Conservation (phyloP, 1,140 invertebrate species). For the Philaenus spumarius region DNA sequence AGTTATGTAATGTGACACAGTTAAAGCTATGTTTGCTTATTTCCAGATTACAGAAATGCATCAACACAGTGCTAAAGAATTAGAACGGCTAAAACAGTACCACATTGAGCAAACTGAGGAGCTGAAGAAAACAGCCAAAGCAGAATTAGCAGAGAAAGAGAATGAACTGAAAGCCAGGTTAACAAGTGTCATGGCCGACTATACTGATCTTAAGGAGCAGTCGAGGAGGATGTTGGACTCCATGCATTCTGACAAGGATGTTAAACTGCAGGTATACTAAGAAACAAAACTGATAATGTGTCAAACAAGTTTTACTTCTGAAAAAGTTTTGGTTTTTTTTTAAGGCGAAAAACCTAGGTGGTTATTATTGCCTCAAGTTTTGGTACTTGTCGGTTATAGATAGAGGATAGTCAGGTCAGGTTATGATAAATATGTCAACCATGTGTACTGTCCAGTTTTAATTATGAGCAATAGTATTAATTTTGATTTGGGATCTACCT, state of each 20-base stretch:
- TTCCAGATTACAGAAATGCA: constrained; percentile 15
- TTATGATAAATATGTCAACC: too few species aligned
- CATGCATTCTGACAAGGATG: constrained; percentile 33
- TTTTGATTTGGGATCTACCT: too few species aligned
- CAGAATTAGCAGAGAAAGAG: constrained; percentile 31
- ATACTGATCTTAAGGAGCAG: constrained; percentile 35
- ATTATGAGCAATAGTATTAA: too few species aligned
- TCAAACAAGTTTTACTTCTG: constrained; percentile 31
- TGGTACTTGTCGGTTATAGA: too few species aligned
- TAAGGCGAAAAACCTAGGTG: too few species aligned
- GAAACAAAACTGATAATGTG: constrained; percentile 30
- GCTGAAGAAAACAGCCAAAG: constrained; percentile 28
- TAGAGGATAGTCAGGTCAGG: too few species aligned
- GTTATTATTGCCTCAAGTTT: too few species aligned
- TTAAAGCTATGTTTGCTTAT: too few species aligned
- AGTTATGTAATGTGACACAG: too few species aligned
- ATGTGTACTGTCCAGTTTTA: too few species aligned
- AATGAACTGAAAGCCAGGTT: constrained; percentile 34
- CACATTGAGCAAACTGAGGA: constrained; percentile 18
- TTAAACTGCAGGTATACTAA: constrained; percentile 33
- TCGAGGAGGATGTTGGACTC: constrained; percentile 27
- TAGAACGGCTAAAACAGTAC: constrained; percentile 11
- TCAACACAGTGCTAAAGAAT: constrained; percentile 20
- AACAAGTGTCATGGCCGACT: constrained; percentile 28
- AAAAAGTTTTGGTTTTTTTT: too few species aligned